These are phyloP conservation scores for Leptinotarsa peninsularis DNA, from an alignment of 2,888 invertebrate genomes.

Conservation along the genomic window DNA sequence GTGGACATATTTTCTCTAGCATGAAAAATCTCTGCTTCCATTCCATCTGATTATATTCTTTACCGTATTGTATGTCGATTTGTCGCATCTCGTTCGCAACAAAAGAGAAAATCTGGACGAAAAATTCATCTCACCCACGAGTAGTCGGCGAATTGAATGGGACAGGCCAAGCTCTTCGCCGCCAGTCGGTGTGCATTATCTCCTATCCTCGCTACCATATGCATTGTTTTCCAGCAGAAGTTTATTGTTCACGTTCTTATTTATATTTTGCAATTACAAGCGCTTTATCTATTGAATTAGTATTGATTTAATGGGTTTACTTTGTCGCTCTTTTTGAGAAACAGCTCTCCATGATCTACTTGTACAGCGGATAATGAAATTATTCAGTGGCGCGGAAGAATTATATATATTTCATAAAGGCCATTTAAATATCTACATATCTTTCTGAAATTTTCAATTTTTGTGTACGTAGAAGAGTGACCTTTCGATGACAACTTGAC, in stretches of 20 bases:
- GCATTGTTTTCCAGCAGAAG: constrained; percentile 54
- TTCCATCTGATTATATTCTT: too few species aligned
- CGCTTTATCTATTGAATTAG: constrained; percentile 57
- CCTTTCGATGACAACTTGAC: too few species aligned
- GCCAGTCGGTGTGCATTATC: constrained; percentile 36
- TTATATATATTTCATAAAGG: too few species aligned
- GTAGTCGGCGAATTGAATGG: constrained; percentile 42
- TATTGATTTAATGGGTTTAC: constrained; percentile 55
- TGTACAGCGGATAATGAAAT: constrained; percentile 29
- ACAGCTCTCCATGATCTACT: constrained; percentile 38
- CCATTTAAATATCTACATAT: too few species aligned
- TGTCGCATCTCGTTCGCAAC: constrained; percentile 10
- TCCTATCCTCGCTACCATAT: constrained; percentile 45
- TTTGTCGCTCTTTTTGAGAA: constrained; percentile 48
- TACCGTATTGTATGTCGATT: constrained; percentile 3
- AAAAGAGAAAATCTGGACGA: constrained; percentile 25
- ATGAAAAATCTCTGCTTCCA: too few species aligned
- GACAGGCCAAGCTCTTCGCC: constrained; percentile 29
- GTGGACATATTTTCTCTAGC: too few species aligned
- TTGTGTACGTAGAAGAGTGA: too few species aligned
- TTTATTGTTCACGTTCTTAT: constrained; percentile 57
- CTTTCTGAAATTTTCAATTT: too few species aligned
- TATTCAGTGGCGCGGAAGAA: constrained; percentile 18
- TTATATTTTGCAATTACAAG: constrained; percentile 58
- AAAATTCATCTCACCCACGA: constrained; percentile 43